Conservation (phyloP, 2,888 invertebrate species). For the Cerastis leucographa region DNA sequence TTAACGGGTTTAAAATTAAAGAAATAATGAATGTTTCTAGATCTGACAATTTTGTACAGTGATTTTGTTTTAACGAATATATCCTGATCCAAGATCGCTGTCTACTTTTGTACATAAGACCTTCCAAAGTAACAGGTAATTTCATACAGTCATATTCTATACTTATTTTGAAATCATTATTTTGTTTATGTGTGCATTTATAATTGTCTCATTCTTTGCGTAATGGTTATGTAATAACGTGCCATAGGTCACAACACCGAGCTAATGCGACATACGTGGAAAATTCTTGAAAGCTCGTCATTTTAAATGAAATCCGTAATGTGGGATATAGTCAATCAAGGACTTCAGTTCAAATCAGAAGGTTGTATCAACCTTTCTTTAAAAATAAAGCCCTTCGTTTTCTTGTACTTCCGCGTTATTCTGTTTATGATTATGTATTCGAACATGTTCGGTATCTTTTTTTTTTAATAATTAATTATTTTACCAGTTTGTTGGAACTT, state of each 20-base stretch:
- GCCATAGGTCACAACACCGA: slow-evolving; percentile 25
- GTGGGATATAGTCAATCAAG: slow-evolving; percentile 9
- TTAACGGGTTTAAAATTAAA: slow-evolving; percentile 40
- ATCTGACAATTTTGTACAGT: slow-evolving; percentile 32
- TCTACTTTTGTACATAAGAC: slow-evolving; percentile 57
- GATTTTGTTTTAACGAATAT: slow-evolving; percentile 44
- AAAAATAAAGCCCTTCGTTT: slow-evolving; percentile 8
- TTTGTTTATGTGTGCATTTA: slow-evolving; percentile 29
- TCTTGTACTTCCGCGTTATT: slow-evolving; percentile 8
- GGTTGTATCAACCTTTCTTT: slow-evolving; percentile 14
- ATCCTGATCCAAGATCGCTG: slow-evolving; percentile 37
- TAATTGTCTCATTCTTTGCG: slow-evolving; percentile 22
- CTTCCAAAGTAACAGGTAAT: slow-evolving; percentile 69
- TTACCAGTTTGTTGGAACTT: slow-evolving; percentile 21
- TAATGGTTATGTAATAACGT: slow-evolving; percentile 29
- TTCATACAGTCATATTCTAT: no score
- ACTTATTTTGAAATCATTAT: slow-evolving; percentile 31
- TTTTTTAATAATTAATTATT: slow-evolving; percentile 9
- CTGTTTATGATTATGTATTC: not conserved
- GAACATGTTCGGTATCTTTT: not conserved
- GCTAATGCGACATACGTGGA: not conserved
- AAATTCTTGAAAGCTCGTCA: not conserved
- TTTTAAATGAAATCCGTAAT: not conserved
- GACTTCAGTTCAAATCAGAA: slow-evolving; percentile 2
- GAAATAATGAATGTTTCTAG: slow-evolving; percentile 53